Base-by-base conservation (phyloP, 2,888 invertebrate genomes). In the Parapristionchus giblindavisi region DNA sequence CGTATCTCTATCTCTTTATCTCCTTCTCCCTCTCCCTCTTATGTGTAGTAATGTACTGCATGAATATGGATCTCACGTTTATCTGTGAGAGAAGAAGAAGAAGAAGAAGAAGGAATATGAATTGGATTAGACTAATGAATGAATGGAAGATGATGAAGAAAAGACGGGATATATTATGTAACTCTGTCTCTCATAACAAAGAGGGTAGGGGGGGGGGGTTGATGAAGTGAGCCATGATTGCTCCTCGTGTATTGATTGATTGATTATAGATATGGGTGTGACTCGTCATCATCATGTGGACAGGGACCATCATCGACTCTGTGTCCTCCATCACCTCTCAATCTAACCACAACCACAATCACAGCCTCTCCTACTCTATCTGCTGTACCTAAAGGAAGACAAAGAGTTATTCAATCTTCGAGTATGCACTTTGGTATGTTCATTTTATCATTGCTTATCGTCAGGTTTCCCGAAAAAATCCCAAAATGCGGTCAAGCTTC, bases 351-450 rank as follows among this genome's bases (percentile, higher is more conserved):
- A 11, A 71, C 70, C 3, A 56, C 70, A 4, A 56, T 56, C 3
- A 71, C 70, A 11, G 56, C 70, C 29, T 71, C 70, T 54, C 73
- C 73, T 3, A 48, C 54, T n/a, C 34, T 36, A 11, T 17, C 32
- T 11, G 43, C 73, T 3, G 73, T 61, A 17, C 61, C 73, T 1
- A 24, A 27, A 8, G 73, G 60, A 32, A 40, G 73, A 40, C 52
- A 52, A 51, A 60, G 73, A 21, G 77, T 81, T 60, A 74, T 79
- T 32, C 81, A 82, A 34, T 82, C 82, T 1, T 76, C 78, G 24
- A 82, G 81, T 54, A 82, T 83, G 81, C 79, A 82, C 34, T 83
- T 82, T 66, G 78, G 81, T 83, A 34, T 75, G 80, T 79, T 27
- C n/a, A 27, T n/a, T n/a, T n/a, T n/a, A n/a, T n/a, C n/a, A n/a